Evolutionary conservation across 2,888 invertebrate genomes (phyloP).

Genomic region (Perithous albicinctus): DNA sequence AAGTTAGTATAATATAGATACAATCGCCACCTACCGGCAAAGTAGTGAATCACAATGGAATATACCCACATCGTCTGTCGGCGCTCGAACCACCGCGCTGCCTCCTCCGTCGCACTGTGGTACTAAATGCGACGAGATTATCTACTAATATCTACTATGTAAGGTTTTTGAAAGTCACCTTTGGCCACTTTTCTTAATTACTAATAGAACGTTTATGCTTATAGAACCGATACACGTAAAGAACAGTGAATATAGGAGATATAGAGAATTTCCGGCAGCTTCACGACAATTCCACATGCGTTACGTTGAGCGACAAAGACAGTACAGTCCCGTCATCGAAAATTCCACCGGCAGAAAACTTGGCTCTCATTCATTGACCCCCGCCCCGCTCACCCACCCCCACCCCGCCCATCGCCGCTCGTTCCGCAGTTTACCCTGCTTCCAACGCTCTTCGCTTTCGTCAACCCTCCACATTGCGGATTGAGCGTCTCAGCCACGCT

Average conservation of each 20-base stretch:
- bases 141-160: too few relatives aligned
- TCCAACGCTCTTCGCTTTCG: constrained; percentile 44
- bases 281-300: constrained; percentile 23
- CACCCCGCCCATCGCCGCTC: too few relatives aligned
- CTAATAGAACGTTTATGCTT: not conserved
- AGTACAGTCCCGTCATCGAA: constrained; percentile 34
- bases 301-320: constrained; percentile 56
- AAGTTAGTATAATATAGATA: too few relatives aligned
- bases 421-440: constrained; percentile 30
- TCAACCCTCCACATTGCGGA: constrained; percentile 59
- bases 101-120: too few relatives aligned
- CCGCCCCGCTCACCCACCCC: too few relatives aligned
- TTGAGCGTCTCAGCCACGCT: constrained; percentile 43
- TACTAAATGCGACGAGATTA: too few relatives aligned
- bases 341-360: constrained; percentile 32
- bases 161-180: too few relatives aligned
- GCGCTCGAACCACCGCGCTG: too few relatives aligned
- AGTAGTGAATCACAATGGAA: too few relatives aligned
- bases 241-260: not conserved
- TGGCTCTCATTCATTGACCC: constrained; percentile 44
- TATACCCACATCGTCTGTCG: too few relatives aligned
- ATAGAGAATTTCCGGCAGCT: constrained; percentile 13
- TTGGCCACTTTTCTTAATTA: too few relatives aligned
- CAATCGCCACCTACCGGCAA: too few relatives aligned
- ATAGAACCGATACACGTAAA: not conserved